These are phyloP conservation scores for Enchytraeus crypticus DNA, from an alignment of 2,888 invertebrate species.

Conservation along the genomic window DNA sequence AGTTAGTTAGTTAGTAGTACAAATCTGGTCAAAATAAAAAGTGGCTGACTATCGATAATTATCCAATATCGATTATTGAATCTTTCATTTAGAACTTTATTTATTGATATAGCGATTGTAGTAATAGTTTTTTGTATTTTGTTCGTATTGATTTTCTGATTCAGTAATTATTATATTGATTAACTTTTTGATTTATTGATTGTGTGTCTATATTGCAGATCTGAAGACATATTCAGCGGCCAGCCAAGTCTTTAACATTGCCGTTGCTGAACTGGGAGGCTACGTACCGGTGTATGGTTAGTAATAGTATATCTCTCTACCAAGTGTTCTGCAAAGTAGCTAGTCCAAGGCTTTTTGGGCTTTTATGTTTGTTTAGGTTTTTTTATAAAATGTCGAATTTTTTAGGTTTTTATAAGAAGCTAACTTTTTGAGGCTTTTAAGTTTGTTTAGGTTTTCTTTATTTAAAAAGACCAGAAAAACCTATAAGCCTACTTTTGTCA, in stretches of 20 bases:
- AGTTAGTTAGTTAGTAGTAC: too few relatives aligned
- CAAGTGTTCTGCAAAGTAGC: neutral
- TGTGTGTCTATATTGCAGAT: neutral
- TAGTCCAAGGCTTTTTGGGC: neutral
- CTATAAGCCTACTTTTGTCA: too few relatives aligned
- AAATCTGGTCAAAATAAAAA: too few relatives aligned
- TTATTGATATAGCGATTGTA: too few relatives aligned
- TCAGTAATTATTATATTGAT: neutral
- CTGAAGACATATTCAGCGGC: neutral
- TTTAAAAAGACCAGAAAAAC: too few relatives aligned
- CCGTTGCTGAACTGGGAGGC: conserved; percentile 68
- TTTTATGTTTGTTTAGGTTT: neutral
- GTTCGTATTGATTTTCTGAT: neutral
- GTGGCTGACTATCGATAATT: too few relatives aligned
- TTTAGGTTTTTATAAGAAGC: too few relatives aligned
- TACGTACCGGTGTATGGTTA: conserved; percentile 60
- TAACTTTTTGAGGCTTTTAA: too few relatives aligned
- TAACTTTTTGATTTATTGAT: neutral
- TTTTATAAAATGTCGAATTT: neutral
- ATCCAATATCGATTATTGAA: too few relatives aligned
- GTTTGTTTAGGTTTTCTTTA: too few relatives aligned
- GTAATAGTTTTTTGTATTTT: neutral
- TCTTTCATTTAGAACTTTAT: too few relatives aligned
- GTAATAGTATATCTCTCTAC: neutral
- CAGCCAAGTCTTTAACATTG: conserved; percentile 50